Conservation (phyloP, 2,888 invertebrate species). For the Trichogramma dendrolimi region DNA sequence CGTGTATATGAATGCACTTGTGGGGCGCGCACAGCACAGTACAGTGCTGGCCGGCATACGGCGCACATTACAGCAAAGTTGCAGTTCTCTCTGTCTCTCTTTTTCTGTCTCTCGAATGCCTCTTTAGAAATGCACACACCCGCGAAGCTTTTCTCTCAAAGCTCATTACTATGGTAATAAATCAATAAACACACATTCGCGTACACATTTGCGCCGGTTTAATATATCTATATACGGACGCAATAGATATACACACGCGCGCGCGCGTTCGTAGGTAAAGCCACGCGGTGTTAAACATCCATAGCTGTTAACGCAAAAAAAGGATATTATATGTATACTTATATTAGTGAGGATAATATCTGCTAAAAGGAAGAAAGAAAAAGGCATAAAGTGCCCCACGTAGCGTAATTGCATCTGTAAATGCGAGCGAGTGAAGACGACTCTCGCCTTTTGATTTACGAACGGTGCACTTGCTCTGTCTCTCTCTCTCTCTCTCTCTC, state of each 20-base stretch:
- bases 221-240: no score
- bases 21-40: no score
- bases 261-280: no score
- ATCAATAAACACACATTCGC: not conserved
- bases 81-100: not conserved
- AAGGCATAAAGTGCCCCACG: not conserved
- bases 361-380: no score
- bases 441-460: slow-evolving; percentile 25
- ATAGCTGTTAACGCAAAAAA: no score
- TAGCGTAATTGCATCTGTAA: slow-evolving; percentile 27
- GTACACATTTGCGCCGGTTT: not conserved
- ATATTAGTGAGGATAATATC: no score
- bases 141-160: no score
- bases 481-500: not conserved
- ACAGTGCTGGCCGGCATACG: not conserved
- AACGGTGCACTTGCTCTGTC: slow-evolving; percentile 15
- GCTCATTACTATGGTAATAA: not conserved
- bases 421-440: slow-evolving; percentile 18
- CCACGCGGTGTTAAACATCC: no score
- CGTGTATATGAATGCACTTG: no score
- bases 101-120: not conserved
- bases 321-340: no score
- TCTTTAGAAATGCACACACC: no score
- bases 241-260: no score
- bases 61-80: not conserved